Percentiles rank a stretch among this genome's conserved stretches.
Evolutionary conservation across 2,113 vertebrate species (phyloP).

Genomic region (Labeo rohita): DNA sequence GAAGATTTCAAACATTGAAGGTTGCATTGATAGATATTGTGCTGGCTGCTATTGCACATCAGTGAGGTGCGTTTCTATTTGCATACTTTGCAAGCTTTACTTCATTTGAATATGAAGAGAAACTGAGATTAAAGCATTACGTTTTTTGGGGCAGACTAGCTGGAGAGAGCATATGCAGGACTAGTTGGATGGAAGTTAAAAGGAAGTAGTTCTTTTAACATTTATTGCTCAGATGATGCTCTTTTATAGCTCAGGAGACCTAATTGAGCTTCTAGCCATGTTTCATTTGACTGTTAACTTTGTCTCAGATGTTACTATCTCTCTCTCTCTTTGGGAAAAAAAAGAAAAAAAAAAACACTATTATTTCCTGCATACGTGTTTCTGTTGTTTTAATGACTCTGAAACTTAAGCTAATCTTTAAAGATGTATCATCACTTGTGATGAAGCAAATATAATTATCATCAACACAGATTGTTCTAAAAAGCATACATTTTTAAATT

Average conservation of each 20-base stretch:
- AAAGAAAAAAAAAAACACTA: too few relatives aligned
- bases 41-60: neutral
- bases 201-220: neutral
- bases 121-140: neutral
- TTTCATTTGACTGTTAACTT: neutral
- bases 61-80: neutral
- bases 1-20: neutral
- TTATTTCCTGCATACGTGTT: neutral
- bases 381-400: neutral
- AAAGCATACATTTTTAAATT: neutral
- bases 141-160: conserved; percentile 25
- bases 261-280: neutral
- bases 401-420: neutral
- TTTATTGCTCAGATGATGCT: neutral
- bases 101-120: conserved; percentile 34
- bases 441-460: neutral
- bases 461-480: neutral
- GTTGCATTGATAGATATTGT: neutral
- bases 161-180: conserved; percentile 19
- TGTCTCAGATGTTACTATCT: neutral
- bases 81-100: neutral
- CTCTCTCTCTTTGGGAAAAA: too few relatives aligned
- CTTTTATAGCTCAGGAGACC: neutral
- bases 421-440: neutral
- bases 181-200: conserved; percentile 22